Conservation (phyloP, 2,797 vertebrate species). For the Pangasius krempfi region DNA sequence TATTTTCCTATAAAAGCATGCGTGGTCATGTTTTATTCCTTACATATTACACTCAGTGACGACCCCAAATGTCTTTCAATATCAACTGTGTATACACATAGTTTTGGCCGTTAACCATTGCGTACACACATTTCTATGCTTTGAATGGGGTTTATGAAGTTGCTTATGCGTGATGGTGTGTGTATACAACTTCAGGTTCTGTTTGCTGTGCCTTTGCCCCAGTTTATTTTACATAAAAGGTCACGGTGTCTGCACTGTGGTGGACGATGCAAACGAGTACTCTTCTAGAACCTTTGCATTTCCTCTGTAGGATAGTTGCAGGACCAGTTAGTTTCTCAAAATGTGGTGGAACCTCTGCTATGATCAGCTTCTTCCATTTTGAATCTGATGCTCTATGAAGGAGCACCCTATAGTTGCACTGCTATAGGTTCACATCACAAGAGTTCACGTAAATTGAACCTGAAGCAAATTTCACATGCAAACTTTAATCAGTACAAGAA, state of each 20-base stretch:
- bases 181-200: not conserved
- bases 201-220: not conserved
- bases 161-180: no score
- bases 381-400: not conserved
- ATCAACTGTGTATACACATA: not conserved
- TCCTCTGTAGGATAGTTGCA: not conserved
- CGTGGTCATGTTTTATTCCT: not conserved
- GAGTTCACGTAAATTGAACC: not conserved
- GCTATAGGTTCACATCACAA: not conserved
- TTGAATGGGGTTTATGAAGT: no score
- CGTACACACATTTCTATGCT: no score
- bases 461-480: not conserved
- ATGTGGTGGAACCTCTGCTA: not conserved
- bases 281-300: not conserved
- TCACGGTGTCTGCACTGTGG: not conserved
- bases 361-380: not conserved
- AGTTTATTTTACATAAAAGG: not conserved
- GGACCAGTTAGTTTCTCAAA: not conserved
- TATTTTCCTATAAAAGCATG: not conserved
- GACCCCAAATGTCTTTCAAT: no score
- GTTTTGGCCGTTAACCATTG: no score
- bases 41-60: not conserved
- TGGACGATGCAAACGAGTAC: not conserved
- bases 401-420: not conserved
- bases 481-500: not conserved